Base-by-base conservation (phyloP, 1,140 invertebrate genomes). In the Sarcophaga bullata region DNA sequence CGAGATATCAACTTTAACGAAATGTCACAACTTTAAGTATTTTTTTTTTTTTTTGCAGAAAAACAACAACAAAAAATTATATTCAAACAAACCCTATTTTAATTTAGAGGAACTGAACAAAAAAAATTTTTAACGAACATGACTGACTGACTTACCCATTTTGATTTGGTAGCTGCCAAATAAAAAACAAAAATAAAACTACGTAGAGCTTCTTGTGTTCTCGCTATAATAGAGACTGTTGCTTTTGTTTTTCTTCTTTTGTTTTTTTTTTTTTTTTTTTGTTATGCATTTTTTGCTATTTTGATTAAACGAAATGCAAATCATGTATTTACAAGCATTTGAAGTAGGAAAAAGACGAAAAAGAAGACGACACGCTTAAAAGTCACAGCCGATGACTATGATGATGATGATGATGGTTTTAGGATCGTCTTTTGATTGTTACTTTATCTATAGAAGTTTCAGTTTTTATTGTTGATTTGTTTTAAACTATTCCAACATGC, bases 81-180 rank as follows among this genome's bases (percentile, higher is more conserved):
- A 37, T 37, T 37, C 25, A 37, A 68, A 68, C 62, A 68, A 68
- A 25, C 62, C 62, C 17, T 68, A 68, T 68, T 25, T 68, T 25
- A 19, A 58, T 58, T 58, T 25, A 68, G 19, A 25, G 7, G 7
- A 68, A 68, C 9, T 62, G 10, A 68, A 68, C 4, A 68, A n/a
- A 68, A 19, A 68, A 68, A 68, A 68, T 0, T 9, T 68, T 25
- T n/a, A 68, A 68, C 17, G 62, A 19, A 68, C n/a, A 68, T 68
- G 62, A 68, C 62, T 68, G 62, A 68, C 62, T 68, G 62, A 68
- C 62, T 68, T 68, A 68, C 62, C 62, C 62, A 68, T 68, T 68
- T 68, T 68, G 17, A 68, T 8, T 68, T 68, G 62, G 10, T 37
- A 68, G 19, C 62, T 68, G 4, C 25, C 25, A 37, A 37, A 37